Evolutionary conservation across 1,140 invertebrate genomes (phyloP).

Genomic region (Ceratoteleas bidentatus): DNA sequence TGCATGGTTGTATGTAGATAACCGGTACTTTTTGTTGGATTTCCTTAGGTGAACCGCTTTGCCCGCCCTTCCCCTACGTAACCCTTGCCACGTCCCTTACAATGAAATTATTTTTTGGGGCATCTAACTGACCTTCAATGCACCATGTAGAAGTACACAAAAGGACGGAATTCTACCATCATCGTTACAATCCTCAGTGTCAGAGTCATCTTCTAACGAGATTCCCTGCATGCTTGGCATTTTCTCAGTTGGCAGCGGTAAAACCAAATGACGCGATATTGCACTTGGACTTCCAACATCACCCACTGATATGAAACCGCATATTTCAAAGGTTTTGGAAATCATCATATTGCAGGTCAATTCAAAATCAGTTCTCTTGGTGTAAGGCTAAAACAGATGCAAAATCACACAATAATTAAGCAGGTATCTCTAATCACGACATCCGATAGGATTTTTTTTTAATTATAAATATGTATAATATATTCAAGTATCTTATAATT

Average conservation of each 20-base stretch:
- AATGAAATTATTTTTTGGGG: too few relatives aligned
- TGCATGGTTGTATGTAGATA: too few relatives aligned
- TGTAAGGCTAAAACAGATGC: conserved; percentile 80
- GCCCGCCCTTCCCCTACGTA: too few relatives aligned
- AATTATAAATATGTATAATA: too few relatives aligned
- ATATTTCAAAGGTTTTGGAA: conserved; percentile 87
- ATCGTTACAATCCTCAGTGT: conserved; percentile 85
- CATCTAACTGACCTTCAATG: conserved; percentile 87
- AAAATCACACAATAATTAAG: too few relatives aligned
- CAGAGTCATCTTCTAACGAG: conserved; percentile 83
- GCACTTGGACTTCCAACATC: conserved; percentile 97
- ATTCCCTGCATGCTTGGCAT: conserved; percentile 82
- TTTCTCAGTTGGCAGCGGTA: conserved; percentile 85
- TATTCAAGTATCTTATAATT: too few relatives aligned
- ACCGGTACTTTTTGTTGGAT: too few relatives aligned
- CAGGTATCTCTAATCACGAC: too few relatives aligned
- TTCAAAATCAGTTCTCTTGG: conserved; percentile 86
- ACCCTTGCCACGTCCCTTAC: too few relatives aligned
- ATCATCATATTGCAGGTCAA: conserved; percentile 82
- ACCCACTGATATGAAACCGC: conserved; percentile 90
- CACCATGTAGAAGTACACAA: conserved; percentile 96
- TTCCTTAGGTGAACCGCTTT: too few relatives aligned
- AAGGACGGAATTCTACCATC: conserved; percentile 93
- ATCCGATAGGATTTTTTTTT: too few relatives aligned
- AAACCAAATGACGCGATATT: conserved; percentile 93